Percentiles rank a stretch among this genome's conserved stretches.
Evolutionary conservation across 2,113 vertebrate genomes (phyloP).

Genomic region (Speoplatyrhinus poulsoni): DNA sequence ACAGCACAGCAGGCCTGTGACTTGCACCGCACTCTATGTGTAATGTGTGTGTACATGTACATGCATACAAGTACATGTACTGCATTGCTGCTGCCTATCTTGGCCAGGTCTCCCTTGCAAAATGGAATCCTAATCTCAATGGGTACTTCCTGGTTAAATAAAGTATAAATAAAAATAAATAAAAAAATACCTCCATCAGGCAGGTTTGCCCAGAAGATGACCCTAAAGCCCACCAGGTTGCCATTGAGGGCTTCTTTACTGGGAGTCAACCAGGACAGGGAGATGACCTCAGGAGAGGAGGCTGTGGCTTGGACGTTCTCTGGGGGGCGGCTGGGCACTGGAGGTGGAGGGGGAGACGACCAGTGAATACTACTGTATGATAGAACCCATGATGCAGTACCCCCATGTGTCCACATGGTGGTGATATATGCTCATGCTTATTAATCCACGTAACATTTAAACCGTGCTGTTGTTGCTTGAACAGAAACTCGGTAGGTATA

Average conservation of each 20-base stretch:
- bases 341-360: slow-evolving; percentile 16
- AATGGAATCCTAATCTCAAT: no score
- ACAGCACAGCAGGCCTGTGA: no score
- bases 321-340: slow-evolving; percentile 96
- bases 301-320: slow-evolving; percentile 93
- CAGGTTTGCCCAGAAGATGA: slow-evolving; percentile 99
- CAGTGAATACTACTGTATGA: not conserved
- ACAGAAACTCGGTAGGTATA: no score
- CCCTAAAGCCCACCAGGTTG: slow-evolving; percentile 93
- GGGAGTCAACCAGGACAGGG: slow-evolving; percentile 91
- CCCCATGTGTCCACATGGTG: slow-evolving; percentile 55
- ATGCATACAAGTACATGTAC: no score
- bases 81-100: no score
- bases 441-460: no score
- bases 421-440: slow-evolving; percentile 40
- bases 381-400: slow-evolving; percentile 13
- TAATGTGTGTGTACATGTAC: no score
- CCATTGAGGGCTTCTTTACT: slow-evolving; percentile 96
- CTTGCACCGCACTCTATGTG: no score
- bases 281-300: slow-evolving; percentile 93
- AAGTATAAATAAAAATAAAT: not conserved
- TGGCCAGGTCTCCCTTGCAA: no score
- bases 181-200: slow-evolving; percentile 87
- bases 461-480: no score
- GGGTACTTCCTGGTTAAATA: no score